Evolutionary conservation across 1,140 invertebrate genomes (phyloP), one percentile per base, ranked within the genome.

Genomic region (Macrosteles quadrilineatus): DNA sequence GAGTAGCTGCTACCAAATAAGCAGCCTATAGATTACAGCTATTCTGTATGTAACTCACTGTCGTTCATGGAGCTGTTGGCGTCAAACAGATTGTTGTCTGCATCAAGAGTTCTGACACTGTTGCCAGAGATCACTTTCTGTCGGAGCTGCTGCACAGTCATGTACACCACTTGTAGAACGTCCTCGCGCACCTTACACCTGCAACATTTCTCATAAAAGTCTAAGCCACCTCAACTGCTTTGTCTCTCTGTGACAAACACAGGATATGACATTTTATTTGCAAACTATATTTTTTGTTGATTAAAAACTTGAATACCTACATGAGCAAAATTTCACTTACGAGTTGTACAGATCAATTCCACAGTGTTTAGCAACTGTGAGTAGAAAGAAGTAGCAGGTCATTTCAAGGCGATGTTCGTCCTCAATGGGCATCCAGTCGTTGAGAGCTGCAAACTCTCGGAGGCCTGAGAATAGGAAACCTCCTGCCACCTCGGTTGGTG

Each of bases 331-430:
- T n/a, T n/a, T n/a, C n/a, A 59, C 55, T 59, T 9, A 59, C 55
- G 23, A 25, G 55, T 25, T 27, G 27, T 17, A 66, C 32, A 66
- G 14, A 45, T 66, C 19, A 21, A 66, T 40, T 19, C 63, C 63
- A 31, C 63, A 66, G 17, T 66, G 63, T 45, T 66, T 66, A 11
- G 40, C 32, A 1, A 66, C n/a, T 17, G 36, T 43, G 6, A 43
- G 14, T 6, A 66, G 36, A 21, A 43, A 66, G 23, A 66, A 27
- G 23, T 43, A 6, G 25, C 32, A 66, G 1, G 55, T 59, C 23
- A 59, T 25, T 25, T 30, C 55, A 9, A 59, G 55, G 9, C 27
- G 21, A 23, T 59, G 55, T 59, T 59, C 55, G 11, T 59, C 55
- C 9, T 59, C 55, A 11, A 59, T 23, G 12, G 21, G 2, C 55